Base-by-base conservation (phyloP, 2,888 invertebrate genomes). In the Drosophila mulleri region DNA sequence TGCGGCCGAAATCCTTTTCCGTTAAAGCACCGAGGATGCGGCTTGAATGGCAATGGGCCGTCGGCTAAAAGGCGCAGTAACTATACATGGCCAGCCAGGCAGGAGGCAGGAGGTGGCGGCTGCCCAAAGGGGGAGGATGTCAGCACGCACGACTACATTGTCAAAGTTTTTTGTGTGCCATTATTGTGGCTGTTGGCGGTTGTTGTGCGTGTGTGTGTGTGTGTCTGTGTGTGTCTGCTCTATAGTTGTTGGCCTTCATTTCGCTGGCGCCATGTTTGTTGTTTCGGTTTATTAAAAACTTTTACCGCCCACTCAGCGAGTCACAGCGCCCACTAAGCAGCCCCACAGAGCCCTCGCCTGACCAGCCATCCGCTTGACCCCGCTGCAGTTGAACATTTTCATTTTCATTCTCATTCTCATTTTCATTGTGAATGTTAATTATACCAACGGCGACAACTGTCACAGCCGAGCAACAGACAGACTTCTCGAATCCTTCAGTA, bases 351-450 rank as follows among this genome's bases (percentile, higher is more conserved):
- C 11, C 20, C 42, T 14, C 41, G 9, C 12, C n/a, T 14, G n/a
- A 18, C n/a, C 20, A 20, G 11, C 16, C 41, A 7, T 12, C 29
- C 20, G 11, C n/a, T 12, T 8, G 32, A 42, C 29, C 56, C 62
- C 63, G 69, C 73, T 60, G 58, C 82, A 89, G 75, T 84, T 73
- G 70, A 72, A 20, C 45, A 45, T 45, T 45, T 14, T 84, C 66
- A 8, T 39, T 39, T 16, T 18, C 41, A 75, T 78, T 89, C 89
- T 83, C 84, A 70, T 81, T 83, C 87, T 84, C 84, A 73, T 83
- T 87, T 83, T 78, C 86, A 89, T 85, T 89, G 77, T 71, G 83
- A 88, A 88, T 90, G 90, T 84, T 84, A 90, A 84, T 84, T 84
- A 88, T 77, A 53, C 67, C 64, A 78, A 61, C 66, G 63, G 63